These are phyloP conservation scores for Epinotia ramella DNA, from an alignment of 2,888 invertebrate genomes.

Conservation along the genomic window DNA sequence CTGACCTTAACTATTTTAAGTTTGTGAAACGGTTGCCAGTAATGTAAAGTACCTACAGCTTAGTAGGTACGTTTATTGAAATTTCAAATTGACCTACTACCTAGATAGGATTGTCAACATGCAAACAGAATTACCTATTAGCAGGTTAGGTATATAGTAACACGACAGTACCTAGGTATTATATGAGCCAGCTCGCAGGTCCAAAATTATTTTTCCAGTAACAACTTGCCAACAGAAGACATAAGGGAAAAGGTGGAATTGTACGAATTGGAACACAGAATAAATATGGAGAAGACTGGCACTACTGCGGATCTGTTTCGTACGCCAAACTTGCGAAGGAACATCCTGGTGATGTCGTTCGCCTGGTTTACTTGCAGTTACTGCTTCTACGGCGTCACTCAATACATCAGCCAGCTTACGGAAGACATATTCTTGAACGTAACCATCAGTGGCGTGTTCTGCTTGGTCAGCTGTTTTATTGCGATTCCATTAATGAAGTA, in stretches of 20 bases:
- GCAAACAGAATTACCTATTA: neutral
- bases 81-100: too few relatives aligned
- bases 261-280: constrained; percentile 60
- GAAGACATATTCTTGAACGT: constrained; percentile 93
- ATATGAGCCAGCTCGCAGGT: neutral
- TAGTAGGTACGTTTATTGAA: too few relatives aligned
- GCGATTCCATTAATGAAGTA: constrained; percentile 87
- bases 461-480: constrained; percentile 83
- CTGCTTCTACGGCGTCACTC: constrained; percentile 90
- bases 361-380: constrained; percentile 93
- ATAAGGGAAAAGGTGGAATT: constrained; percentile 71
- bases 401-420: constrained; percentile 90
- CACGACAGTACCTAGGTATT: neutral
- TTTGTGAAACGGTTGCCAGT: too few relatives aligned
- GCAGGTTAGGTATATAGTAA: neutral
- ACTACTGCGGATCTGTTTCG: constrained; percentile 87
- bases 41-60: too few relatives aligned
- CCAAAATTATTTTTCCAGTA: constrained; percentile 59
- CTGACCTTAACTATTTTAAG: too few relatives aligned
- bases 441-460: constrained; percentile 88
- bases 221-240: constrained; percentile 71
- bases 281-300: constrained; percentile 63
- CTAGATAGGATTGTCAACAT: too few relatives aligned
- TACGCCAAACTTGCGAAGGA: constrained; percentile 87
- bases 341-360: constrained; percentile 89